A percentile compares a stretch with the other conserved stretches of the same genome.
These are phyloP conservation scores for Eristalis pertinax DNA, from an alignment of 2,888 invertebrate species.

Conservation along the genomic window DNA sequence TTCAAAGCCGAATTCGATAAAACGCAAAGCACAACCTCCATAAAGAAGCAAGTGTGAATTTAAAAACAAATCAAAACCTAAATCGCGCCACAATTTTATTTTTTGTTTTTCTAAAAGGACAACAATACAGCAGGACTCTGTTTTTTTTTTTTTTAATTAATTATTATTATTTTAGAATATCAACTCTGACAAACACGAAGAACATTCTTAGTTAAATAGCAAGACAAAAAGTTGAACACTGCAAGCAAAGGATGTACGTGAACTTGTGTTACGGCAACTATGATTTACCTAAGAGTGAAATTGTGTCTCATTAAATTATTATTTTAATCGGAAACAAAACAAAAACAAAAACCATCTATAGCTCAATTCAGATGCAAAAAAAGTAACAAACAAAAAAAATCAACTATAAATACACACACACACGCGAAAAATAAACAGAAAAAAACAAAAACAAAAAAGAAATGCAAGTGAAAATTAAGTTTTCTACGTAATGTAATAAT, in stretches of 20 bases:
- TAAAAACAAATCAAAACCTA: background rate
- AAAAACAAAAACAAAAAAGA: conserved; percentile 6
- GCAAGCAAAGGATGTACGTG: conserved; percentile 14
- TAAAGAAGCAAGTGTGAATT: conserved; percentile 34
- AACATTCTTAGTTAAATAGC: conserved; percentile 5
- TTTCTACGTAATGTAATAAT: conserved; percentile 69
- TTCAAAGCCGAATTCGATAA: background rate
- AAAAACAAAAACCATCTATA: conserved; percentile 11
- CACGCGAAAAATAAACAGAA: conserved; percentile 10
- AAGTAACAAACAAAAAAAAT: conserved; percentile 19
- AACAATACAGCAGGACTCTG: conserved; percentile 64
- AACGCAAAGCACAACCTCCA: conserved; percentile 27
- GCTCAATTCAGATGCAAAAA: conserved; percentile 56
- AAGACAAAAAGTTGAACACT: no score
- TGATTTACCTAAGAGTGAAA: conserved; percentile 29
- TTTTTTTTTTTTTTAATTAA: conserved; percentile 41
- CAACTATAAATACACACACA: conserved; percentile 39
- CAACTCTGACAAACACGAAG: conserved; percentile 10
- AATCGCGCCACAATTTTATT: conserved; percentile 2
- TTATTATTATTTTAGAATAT: conserved; percentile 17
- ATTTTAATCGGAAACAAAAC: conserved; percentile 25
- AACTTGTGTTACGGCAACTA: background rate
- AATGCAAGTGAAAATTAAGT: conserved; percentile 70
- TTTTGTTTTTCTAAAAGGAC: background rate
- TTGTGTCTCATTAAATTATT: conserved; percentile 43